phyloP scores from a whole-genome alignment of 2,797 vertebrate species.

The Semotilus atromaculatus region DNA sequence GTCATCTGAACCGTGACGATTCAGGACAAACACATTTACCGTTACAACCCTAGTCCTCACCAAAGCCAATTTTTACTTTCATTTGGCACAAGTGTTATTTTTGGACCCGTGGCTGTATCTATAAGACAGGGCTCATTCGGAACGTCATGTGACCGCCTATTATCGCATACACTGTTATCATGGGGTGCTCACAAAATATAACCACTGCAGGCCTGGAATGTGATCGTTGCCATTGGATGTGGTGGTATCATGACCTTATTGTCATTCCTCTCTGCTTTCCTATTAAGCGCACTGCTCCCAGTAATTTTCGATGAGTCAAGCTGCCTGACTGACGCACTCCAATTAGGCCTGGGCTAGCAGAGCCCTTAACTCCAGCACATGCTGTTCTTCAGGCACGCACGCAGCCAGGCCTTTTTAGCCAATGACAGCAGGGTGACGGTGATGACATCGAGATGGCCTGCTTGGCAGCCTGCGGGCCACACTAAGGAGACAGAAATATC shows the following conservation, averaged over 20 bases:
- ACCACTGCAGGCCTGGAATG: conserved; percentile 18
- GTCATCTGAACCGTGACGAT: neutral
- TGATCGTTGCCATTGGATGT: conserved; percentile 31
- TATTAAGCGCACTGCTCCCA: conserved; percentile 57
- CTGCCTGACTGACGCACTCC: conserved; percentile 50
- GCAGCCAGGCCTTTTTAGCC: conserved; percentile 79
- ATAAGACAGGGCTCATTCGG: conserved; percentile 1
- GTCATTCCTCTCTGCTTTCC: conserved; percentile 54
- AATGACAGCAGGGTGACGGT: conserved; percentile 77
- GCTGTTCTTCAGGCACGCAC: conserved; percentile 51
- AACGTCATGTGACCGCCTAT: neutral
- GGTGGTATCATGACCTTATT: conserved; percentile 55
- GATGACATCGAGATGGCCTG: conserved; percentile 81
- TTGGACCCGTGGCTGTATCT: neutral
- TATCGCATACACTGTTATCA: neutral
- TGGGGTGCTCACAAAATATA: neutral
- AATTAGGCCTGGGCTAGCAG: conserved; percentile 53
- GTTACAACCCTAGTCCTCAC: neutral
- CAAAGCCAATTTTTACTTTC: neutral
- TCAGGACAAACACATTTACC: neutral
- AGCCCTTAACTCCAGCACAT: conserved; percentile 35
- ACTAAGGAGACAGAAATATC: conserved; percentile 90
- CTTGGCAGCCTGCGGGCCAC: conserved; percentile 78
- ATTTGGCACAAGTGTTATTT: conserved; percentile 1
- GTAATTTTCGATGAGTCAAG: conserved; percentile 63